Evolutionary conservation across 2,797 vertebrate genomes (phyloP), one percentile per base, ranked within the genome.

Genomic region (Falco cherrug): DNA sequence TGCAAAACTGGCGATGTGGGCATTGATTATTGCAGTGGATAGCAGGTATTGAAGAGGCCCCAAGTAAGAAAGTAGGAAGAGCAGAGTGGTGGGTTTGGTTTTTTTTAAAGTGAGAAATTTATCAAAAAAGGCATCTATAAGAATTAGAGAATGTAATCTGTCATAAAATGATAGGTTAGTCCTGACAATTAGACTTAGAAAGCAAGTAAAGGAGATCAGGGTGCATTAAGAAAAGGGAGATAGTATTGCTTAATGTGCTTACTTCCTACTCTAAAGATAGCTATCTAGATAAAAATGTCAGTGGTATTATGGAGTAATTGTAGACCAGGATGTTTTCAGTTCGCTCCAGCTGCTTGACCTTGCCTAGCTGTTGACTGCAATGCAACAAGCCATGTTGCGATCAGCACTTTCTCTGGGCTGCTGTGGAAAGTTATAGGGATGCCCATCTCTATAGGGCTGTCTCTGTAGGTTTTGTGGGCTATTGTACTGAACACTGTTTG

Each of bases 201-300:
- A 77, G 51, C 31, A 39, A 92, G 48, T 41, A 51, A 65, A 61
- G 63, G 67, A 69, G 51, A 67, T 51, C 31, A 60, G 31, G 25
- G 41, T 0, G 0, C 53, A 84, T 82, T 92, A 93, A 87, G 81
- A 89, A 90, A 81, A 87, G 71, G 76, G 51, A 82, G 57, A 61
- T 48, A 56, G 33, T 76, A 33, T 73, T 79, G 39, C 84, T 96
- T 78, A 75, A 71, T 59, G 63, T 2, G 3, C 33, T 90, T 63
- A 74, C 67, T 92, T 94, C 87, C 95, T 85, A 82, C 83, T 73
- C 89, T 92, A 63, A 94, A 96, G 91, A 91, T 76, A 93, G 63
- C 63, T 78, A 57, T 50, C 84, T 82, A 14, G 39, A 79, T 65
- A 89, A 95, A 89, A 92, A 84, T 74, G 82, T 84, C 69, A 48